Base-by-base conservation (phyloP, 2,113 vertebrate genomes). In the Tilapia sparmanii region DNA sequence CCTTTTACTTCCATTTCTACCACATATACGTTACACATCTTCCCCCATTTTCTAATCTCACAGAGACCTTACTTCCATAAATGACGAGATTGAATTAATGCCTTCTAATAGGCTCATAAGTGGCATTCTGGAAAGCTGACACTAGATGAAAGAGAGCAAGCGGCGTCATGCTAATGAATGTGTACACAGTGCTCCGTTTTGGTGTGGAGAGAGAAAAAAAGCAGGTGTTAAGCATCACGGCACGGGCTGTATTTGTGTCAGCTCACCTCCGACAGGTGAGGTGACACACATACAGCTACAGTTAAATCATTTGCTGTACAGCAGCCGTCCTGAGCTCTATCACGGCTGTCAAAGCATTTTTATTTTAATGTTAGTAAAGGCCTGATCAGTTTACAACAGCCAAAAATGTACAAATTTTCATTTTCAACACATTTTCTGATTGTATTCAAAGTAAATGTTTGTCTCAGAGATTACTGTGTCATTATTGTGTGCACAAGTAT, bases 151-250 rank as follows among this genome's bases (percentile, higher is more conserved):
- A 61, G 55, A 53, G 78, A 88, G 61, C 85, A 16, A 86, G 89
- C 82, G 24, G 83, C 81, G 63, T 91, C 88, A 42, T 55, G 68
- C 68, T 91, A 90, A 94, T 92, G 85, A 92, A 92, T 91, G 93
- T 89, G 88, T 87, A 91, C 73, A 82, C 79, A 81, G 71, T 5
- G 26, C 83, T 88, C 81, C 19, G 53, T 92, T 90, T 89, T 84
- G 71, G 80, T 52, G 33, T 82, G 6, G n/a, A 29, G 26, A 9
- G 4, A 18, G 31, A 3, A 16, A 87, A 84, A 89, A 68, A 87
- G 81, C 47, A 50, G 88, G 82, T 83, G 76, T 82, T 82, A 89
- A 92, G 89, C 87, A 85, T 90, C 88, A 86, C 45, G 45, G 87
- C 85, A 89, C 54, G 13, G 29, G 55, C 35, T 82, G 73, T 66